Evolutionary conservation across 2,797 vertebrate species (phyloP).

Genomic region (Gambusia yucatana): DNA sequence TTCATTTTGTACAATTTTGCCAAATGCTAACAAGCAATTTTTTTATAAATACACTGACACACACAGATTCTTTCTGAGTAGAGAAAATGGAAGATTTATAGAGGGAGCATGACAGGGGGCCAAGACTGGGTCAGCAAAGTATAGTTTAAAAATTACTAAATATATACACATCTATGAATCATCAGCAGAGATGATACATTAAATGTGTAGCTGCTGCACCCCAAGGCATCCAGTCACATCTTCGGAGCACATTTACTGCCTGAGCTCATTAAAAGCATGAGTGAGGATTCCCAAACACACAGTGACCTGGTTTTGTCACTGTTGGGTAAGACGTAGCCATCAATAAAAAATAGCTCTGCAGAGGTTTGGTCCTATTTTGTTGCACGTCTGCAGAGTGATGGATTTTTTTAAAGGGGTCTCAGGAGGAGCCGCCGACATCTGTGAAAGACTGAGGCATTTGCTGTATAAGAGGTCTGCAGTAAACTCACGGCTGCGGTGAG

Average conservation of each 20-base stretch:
- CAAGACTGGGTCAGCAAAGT: neutral
- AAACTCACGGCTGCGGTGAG: conserved; percentile 27
- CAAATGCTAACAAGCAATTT: too few species aligned
- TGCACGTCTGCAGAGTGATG: conserved; percentile 47
- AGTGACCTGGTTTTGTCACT: conserved; percentile 43
- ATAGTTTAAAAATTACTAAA: neutral
- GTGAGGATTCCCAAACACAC: conserved; percentile 28
- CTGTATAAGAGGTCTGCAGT: conserved; percentile 9
- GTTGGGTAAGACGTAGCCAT: conserved; percentile 43
- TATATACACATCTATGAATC: neutral
- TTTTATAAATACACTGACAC: neutral
- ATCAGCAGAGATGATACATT: conserved; percentile 7
- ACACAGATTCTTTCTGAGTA: neutral
- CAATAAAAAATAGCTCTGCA: conserved; percentile 56
- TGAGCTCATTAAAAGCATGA: conserved; percentile 35
- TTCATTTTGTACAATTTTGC: neutral
- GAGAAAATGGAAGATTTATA: neutral
- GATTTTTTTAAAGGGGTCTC: conserved; percentile 53
- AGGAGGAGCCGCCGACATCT: conserved; percentile 22
- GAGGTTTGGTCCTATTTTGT: conserved; percentile 41
- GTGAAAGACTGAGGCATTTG: conserved; percentile 16
- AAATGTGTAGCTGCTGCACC: conserved; percentile 1
- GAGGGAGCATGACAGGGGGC: neutral
- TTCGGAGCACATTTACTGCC: conserved; percentile 20
- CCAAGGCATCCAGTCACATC: conserved; percentile 18